phyloP scores from a whole-genome alignment of 2,888 invertebrate species.

The Chrysolina oricalcia region DNA sequence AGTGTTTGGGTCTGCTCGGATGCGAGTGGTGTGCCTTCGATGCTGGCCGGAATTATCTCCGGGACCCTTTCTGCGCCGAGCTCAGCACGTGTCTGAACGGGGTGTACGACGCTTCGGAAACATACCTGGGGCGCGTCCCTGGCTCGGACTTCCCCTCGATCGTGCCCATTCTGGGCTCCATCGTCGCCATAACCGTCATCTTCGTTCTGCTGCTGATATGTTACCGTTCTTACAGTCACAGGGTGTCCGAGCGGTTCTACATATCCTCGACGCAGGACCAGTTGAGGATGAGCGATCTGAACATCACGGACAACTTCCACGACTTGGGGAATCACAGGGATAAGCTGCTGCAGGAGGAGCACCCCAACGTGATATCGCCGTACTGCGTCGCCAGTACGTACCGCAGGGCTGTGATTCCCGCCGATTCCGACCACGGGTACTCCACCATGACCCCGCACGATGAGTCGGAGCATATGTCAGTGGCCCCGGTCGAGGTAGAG shows the following conservation, averaged over 20 bases:
- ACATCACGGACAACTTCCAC: constrained; percentile 80
- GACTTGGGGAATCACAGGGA: constrained; percentile 79
- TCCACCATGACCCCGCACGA: constrained; percentile 95
- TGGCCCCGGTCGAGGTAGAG: constrained; percentile 81
- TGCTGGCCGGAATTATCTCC: constrained; percentile 81
- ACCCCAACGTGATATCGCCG: constrained; percentile 85
- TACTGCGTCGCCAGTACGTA: constrained; percentile 90
- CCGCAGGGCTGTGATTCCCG: constrained; percentile 82
- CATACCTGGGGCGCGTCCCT: constrained; percentile 83
- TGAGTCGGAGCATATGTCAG: constrained; percentile 88
- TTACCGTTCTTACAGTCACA: constrained; percentile 80
- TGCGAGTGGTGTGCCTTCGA: constrained; percentile 95
- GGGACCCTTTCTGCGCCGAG: constrained; percentile 85
- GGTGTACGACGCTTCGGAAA: constrained; percentile 86
- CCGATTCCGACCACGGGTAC: constrained; percentile 95
- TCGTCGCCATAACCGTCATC: constrained; percentile 86
- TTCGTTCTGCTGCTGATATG: constrained; percentile 90
- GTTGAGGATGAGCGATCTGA: constrained; percentile 83
- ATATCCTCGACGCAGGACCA: constrained; percentile 74
- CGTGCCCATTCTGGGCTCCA: constrained; percentile 90
- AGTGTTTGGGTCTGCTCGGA: constrained; percentile 83
- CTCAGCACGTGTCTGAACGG: constrained; percentile 91
- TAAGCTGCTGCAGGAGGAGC: constrained; percentile 77
- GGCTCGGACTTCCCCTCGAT: constrained; percentile 81
- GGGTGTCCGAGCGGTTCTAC: constrained; percentile 72